Conservation (phyloP, 1,140 invertebrate species). For the Zaprionus ghesquierei region DNA sequence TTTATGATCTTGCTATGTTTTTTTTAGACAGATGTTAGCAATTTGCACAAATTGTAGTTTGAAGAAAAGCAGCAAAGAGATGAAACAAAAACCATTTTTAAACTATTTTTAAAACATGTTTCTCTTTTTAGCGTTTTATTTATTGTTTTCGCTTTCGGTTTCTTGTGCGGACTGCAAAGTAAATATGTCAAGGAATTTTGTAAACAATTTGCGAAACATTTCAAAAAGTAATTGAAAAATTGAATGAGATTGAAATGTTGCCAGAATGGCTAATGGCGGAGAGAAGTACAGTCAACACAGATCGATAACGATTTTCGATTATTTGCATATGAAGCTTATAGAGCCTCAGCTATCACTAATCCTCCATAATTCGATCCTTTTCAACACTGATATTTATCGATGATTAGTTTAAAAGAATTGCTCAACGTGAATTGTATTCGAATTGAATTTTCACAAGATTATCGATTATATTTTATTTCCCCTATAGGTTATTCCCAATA, state of each 20-base stretch:
- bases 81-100: constrained; percentile 4
- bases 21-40: constrained; percentile 66
- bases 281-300: not conserved
- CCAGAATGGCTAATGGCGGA: not conserved
- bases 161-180: constrained; percentile 16
- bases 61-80: constrained; percentile 12
- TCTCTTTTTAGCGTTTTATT: constrained; percentile 13
- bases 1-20: constrained; percentile 61
- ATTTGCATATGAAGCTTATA: no score
- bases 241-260: not conserved
- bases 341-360: no score
- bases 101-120: constrained; percentile 43
- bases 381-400: no score
- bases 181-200: constrained; percentile 69
- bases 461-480: no score
- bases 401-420: no score
- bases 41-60: constrained; percentile 30
- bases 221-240: constrained; percentile 4
- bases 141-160: constrained; percentile 5
- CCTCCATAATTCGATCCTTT: no score
- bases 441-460: no score
- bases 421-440: no score
- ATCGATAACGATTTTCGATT: not conserved
- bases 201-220: constrained; percentile 38
- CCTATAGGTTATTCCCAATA: not conserved